Base-by-base conservation (phyloP, 2,888 invertebrate species). In the Pardosa pseudoannulata region DNA sequence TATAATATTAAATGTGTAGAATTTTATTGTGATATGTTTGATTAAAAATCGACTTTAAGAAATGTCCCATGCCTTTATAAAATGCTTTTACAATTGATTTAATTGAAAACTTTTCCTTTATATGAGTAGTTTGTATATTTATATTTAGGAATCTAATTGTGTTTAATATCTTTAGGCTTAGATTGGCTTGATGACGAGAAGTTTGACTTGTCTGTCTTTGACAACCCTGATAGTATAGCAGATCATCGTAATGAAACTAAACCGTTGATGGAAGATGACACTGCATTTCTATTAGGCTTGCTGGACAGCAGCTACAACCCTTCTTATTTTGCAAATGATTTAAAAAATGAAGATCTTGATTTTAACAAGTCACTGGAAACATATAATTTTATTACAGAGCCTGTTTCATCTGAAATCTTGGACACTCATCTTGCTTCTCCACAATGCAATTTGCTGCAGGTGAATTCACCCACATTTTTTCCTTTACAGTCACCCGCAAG, bases 151-250 rank as follows among this genome's bases (percentile, higher is more conserved):
- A n/a, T n/a, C n/a, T n/a, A n/a, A n/a, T n/a, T n/a, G n/a, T n/a
- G n/a, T n/a, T n/a, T n/a, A n/a, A n/a, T n/a, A n/a, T 31, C 31
- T 73, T 31, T 32, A 85, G 83, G 56, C 32, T 29, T 73, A 16
- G 62, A 50, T 0, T 87, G 87, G 87, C 31, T 76, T 39, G 87
- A 87, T 72, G n/a, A n/a, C n/a, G 87, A 80, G 50, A 80, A 80
- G n/a, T 39, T 80, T 3, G 71, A 87, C 29, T 62, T 87, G 16
- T 75, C 75, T 31, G 13, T 56, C 29, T 31, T 80, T 13, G 67
- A 80, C 32, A 36, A 70, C 36, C 41, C 68, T n/a, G 62, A 74
- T 27, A 28, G 27, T 62, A 31, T 72, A 39, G 3, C 31, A 7
- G 1, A 65, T 68, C 65, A 64, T 64, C 76, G 50, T 7, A 65